Conservation (phyloP, 2,888 invertebrate genomes). For the Perithous albicinctus region DNA sequence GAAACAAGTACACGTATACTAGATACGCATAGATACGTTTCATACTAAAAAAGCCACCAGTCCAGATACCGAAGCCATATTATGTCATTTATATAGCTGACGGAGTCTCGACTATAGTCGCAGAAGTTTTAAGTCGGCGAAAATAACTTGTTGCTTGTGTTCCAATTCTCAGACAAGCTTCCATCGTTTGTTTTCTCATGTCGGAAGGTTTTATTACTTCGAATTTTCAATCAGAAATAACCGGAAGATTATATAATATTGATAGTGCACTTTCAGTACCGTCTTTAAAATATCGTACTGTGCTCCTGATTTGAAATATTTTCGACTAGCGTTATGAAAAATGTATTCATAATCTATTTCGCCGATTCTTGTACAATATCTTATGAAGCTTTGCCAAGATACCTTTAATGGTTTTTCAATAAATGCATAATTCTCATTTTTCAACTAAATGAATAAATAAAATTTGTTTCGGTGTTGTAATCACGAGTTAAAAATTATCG, state of each 20-base stretch:
- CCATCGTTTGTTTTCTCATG: background rate
- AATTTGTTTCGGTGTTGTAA: background rate
- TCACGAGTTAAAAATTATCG: background rate
- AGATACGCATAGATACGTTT: no score
- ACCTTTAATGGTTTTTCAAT: background rate
- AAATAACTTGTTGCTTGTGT: constrained; percentile 14
- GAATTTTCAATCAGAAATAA: background rate
- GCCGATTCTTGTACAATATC: background rate
- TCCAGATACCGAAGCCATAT: constrained; percentile 1
- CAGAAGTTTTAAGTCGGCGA: background rate
- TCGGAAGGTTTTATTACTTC: background rate
- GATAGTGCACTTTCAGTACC: background rate
- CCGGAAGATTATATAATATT: background rate
- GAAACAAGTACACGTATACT: no score
- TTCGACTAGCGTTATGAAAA: no score
- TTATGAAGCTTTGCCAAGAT: background rate
- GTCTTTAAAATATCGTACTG: no score
- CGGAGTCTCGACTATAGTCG: background rate
- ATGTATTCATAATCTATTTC: background rate
- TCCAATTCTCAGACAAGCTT: background rate
- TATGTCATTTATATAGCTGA: constrained; percentile 1
- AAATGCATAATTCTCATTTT: background rate
- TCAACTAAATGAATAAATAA: background rate
- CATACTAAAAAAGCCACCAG: background rate
- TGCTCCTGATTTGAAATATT: no score